Evolutionary conservation across 1,140 invertebrate species (phyloP).

Genomic region (Neodiprion lecontei): DNA sequence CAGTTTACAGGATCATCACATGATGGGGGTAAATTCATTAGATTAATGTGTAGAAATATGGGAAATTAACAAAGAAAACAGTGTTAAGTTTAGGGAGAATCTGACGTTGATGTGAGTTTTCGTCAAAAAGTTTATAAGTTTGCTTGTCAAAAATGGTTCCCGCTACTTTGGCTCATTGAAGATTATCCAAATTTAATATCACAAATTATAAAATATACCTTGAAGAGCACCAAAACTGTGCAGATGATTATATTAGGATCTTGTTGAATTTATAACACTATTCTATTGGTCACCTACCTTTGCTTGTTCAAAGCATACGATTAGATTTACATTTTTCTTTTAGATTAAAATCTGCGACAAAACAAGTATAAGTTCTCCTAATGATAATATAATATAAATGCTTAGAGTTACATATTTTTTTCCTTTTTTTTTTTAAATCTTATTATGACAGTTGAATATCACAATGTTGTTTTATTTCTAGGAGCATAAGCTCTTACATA

Average conservation of each 20-base stretch:
- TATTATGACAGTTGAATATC: conserved; percentile 5
- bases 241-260: background rate
- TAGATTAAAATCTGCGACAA: background rate
- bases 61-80: background rate
- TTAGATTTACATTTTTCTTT: background rate
- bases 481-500: background rate
- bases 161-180: background rate
- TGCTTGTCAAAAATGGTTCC: background rate
- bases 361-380: background rate
- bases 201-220: background rate
- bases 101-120: background rate
- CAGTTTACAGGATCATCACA: background rate
- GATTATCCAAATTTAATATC: background rate
- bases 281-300: background rate
- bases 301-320: background rate
- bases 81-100: background rate
- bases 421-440: background rate
- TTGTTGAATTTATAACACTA: background rate
- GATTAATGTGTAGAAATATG: background rate
- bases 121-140: background rate
- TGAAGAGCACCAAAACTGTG: background rate
- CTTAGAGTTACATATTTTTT: background rate
- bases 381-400: background rate
- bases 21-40: background rate
- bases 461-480: background rate